Conservation (phyloP, 1,140 invertebrate genomes). For the Leptestheria dahalacensis region DNA sequence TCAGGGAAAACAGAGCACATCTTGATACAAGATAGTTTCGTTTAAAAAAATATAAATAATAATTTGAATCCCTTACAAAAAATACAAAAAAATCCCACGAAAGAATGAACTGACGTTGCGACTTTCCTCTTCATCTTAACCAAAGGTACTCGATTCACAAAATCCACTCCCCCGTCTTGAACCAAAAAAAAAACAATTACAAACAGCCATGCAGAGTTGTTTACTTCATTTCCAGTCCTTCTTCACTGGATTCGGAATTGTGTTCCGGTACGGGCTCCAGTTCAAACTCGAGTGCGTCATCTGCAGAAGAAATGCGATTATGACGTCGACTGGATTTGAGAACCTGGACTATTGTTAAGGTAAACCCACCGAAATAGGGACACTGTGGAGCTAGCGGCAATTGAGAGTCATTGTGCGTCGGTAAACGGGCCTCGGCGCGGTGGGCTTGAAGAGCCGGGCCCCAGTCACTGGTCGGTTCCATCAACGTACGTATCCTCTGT, state of each 20-base stretch:
- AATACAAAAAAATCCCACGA: too few relatives aligned
- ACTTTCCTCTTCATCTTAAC: too few relatives aligned
- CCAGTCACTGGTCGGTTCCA: constrained; percentile 48
- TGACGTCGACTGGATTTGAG: too few relatives aligned
- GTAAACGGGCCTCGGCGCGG: constrained; percentile 22
- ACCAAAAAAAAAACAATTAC: background rate
- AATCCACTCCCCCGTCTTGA: too few relatives aligned
- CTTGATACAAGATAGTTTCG: background rate
- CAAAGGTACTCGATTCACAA: too few relatives aligned
- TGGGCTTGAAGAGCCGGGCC: constrained; percentile 32
- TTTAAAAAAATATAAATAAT: too few relatives aligned
- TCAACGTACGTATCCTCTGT: constrained; percentile 37
- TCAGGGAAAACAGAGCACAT: background rate
- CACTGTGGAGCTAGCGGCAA: constrained; percentile 1
- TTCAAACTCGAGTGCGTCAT: background rate
- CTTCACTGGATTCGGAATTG: background rate
- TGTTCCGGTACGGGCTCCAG: background rate
- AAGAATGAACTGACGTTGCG: too few relatives aligned
- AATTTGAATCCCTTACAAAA: too few relatives aligned
- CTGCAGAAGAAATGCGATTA: background rate
- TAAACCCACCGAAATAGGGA: background rate
- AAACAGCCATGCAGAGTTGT: background rate
- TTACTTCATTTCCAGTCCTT: background rate
- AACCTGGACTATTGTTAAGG: too few relatives aligned
- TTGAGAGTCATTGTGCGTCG: constrained; percentile 24